These are phyloP conservation scores for Aproaerema taeniolella DNA, from an alignment of 2,888 invertebrate species.

Conservation along the genomic window DNA sequence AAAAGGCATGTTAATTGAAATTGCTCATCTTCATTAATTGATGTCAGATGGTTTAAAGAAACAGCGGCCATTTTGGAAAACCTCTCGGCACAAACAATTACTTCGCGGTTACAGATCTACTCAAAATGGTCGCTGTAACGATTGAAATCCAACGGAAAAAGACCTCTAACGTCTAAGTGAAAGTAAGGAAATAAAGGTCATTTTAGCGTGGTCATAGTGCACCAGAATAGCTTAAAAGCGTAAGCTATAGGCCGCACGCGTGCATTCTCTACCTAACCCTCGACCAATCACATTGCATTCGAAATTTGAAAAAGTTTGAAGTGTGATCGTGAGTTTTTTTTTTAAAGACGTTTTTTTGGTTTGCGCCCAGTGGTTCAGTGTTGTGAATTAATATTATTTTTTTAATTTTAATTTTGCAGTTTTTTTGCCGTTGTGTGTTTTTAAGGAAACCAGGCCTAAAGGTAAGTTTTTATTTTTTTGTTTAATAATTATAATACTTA, in stretches of 20 bases:
- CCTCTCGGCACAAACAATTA: too few species aligned
- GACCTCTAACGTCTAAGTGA: neutral
- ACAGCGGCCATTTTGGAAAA: neutral
- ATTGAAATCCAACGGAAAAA: too few species aligned
- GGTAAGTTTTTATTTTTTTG: conserved; percentile 29
- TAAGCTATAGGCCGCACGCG: conserved; percentile 48
- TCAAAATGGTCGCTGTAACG: too few species aligned
- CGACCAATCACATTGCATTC: conserved; percentile 26
- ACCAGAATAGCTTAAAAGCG: conserved; percentile 50
- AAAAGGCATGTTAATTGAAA: conserved; percentile 36
- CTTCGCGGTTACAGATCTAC: too few species aligned
- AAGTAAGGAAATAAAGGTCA: conserved; percentile 23
- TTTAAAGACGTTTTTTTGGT: conserved; percentile 16
- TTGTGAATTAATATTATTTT: conserved; percentile 22
- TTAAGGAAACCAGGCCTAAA: conserved; percentile 17
- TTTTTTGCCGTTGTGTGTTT: conserved; percentile 26
- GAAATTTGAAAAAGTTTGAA: conserved; percentile 16
- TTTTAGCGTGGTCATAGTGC: conserved; percentile 33
- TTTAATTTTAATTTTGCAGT: conserved; percentile 27
- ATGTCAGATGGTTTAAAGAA: neutral
- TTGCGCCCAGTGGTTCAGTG: conserved; percentile 28
- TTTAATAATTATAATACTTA: conserved; percentile 3
- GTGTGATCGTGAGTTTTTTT: conserved; percentile 19
- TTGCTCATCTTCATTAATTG: conserved; percentile 24
- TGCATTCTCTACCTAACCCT: conserved; percentile 38